These are phyloP conservation scores for Megaceryle maxima DNA, from an alignment of 2,113 vertebrate species.

Conservation along the genomic window DNA sequence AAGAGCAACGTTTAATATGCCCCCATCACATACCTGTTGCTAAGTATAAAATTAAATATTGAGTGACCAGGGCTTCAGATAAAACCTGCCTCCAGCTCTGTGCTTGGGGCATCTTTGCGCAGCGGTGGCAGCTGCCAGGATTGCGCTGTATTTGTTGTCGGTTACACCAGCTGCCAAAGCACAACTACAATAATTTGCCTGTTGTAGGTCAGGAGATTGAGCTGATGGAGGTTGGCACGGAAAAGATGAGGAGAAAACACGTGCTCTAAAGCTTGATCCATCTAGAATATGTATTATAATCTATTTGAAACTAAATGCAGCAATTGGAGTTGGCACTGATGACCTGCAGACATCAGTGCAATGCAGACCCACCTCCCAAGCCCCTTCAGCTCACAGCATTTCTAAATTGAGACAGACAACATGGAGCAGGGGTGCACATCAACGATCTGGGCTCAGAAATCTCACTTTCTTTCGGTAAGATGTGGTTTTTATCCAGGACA, in stretches of 20 bases:
- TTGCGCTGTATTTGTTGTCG: rapidly evolving
- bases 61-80: not conserved
- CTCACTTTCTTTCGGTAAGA: rapidly evolving
- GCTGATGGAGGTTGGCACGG: rapidly evolving
- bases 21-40: not conserved
- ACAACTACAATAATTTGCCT: not conserved
- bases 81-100: not conserved
- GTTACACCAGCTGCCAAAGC: not conserved
- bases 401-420: not conserved
- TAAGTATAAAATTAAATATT: not conserved
- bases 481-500: rapidly evolving
- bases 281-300: not conserved
- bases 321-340: not conserved
- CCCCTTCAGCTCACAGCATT: rapidly evolving
- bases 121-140: rapidly evolving
- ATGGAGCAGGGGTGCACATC: rapidly evolving
- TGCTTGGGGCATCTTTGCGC: not conserved
- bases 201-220: not conserved
- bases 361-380: not conserved
- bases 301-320: not conserved
- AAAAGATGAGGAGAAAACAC: not conserved
- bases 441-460: not conserved
- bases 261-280: not conserved
- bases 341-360: not conserved
- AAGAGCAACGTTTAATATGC: not conserved